Evolutionary conservation across 2,888 invertebrate genomes (phyloP), one percentile per base, ranked within the genome.

Genomic region (Trachelus troglodyta): DNA sequence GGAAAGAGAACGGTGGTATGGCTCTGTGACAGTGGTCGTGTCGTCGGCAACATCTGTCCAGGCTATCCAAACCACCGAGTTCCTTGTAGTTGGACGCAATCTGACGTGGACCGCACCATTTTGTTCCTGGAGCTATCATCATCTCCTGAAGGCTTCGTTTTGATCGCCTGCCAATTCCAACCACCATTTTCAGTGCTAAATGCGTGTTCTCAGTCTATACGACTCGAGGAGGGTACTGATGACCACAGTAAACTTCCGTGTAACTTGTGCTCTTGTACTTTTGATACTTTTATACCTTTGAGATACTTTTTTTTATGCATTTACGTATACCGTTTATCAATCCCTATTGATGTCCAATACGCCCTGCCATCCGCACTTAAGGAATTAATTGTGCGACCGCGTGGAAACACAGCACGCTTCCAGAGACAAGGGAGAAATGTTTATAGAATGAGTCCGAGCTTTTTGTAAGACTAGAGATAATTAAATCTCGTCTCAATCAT

Each of bases 51-150:
- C 96, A 96, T 74, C 92, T 91, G 91, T 96, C 96, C 79, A 95
- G 94, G 34, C 91, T 90, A 71, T 92, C 91, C 86, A 93, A 91
- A 12, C 90, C 90, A 2, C 94, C 96, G 84, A 96, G 92, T 81
- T 95, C 94, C 82, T 93, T 93, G 91, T 94, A 95, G 73, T 92
- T 92, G 77, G 90, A 92, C 83, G 92, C 95, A 89, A 90, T 93
- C 87, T 92, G 94, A 89, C 90, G 94, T 90, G 87, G 93, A 11
- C 96, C 96, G 91, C 96, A 96, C 96, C 96, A 96, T 87, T 95
- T 94, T 23, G 95, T 95, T 77, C 95, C 95, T 4, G 95, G 95
- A 77, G 94, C 89, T 86, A 94, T 94, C 88, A 94, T 92, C 92
- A 93, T 83, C 74, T 87, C 92, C 89, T 93, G 93, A 85, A 93